Percentiles rank a stretch among this genome's conserved stretches.
Conservation (phyloP, 2,888 invertebrate genomes). For the Norana najaformis region DNA sequence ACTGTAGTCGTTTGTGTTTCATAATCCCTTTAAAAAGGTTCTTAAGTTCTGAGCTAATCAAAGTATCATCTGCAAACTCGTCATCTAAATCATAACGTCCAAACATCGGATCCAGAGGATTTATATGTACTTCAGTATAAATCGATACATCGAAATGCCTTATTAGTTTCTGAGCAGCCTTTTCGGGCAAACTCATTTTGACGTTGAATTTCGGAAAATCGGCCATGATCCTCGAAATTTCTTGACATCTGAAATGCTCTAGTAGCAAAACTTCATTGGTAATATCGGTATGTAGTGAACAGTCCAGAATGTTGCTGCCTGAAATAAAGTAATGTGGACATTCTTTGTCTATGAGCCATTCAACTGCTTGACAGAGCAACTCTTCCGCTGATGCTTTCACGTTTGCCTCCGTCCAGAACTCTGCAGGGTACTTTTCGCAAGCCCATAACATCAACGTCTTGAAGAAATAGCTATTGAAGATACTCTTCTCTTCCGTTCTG, state of each 20-base stretch:
- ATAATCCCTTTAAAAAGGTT: neutral
- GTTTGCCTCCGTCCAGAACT: neutral
- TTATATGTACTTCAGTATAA: neutral
- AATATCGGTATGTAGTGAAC: neutral
- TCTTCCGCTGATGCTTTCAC: neutral
- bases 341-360: conserved; percentile 21
- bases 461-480: neutral
- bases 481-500: neutral
- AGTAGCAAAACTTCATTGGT: neutral
- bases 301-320: conserved; percentile 21
- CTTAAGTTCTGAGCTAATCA: neutral
- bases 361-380: neutral
- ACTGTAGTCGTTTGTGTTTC: neutral
- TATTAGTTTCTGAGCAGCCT: neutral
- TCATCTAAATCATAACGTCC: neutral
- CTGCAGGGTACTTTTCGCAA: neutral
- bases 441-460: conserved; percentile 32
- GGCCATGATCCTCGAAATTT: neutral
- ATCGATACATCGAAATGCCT: neutral
- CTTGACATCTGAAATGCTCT: neutral
- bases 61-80: neutral
- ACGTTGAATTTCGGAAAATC: neutral
- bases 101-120: neutral
- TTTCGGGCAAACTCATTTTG: neutral
- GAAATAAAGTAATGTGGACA: conserved; percentile 26